Conservation (phyloP, 2,797 vertebrate genomes). For the Rhincodon typus region DNA sequence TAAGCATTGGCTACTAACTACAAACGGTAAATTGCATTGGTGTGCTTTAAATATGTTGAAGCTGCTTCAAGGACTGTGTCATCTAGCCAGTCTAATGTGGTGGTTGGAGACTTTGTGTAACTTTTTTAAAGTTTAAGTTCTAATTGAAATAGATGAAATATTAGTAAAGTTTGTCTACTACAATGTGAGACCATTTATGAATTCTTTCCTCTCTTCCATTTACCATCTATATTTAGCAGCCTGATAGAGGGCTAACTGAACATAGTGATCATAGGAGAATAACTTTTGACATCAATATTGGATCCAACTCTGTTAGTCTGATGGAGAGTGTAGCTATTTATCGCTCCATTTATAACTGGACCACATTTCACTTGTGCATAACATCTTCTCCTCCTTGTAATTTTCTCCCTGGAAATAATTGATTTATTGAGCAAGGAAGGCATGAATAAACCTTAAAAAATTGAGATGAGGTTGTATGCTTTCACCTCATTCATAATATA, state of each 20-base stretch:
- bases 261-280: neutral
- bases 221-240: neutral
- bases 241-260: neutral
- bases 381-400: neutral
- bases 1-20: neutral
- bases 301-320: neutral
- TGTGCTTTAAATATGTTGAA: neutral
- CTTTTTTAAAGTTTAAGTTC: neutral
- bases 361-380: neutral
- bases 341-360: neutral
- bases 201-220: neutral
- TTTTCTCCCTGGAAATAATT: neutral
- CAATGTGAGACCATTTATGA: neutral
- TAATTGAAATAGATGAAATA: slow-evolving; percentile 7
- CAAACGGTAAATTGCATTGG: neutral
- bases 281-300: neutral
- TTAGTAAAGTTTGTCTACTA: neutral
- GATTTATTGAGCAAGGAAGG: neutral
- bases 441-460: neutral
- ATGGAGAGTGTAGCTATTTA: neutral
- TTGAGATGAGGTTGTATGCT: neutral
- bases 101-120: neutral
- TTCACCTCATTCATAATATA: neutral
- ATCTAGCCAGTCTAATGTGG: neutral
- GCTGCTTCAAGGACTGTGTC: neutral